Evolutionary conservation across 2,113 vertebrate genomes (phyloP).

Genomic region (Petroica traversi): DNA sequence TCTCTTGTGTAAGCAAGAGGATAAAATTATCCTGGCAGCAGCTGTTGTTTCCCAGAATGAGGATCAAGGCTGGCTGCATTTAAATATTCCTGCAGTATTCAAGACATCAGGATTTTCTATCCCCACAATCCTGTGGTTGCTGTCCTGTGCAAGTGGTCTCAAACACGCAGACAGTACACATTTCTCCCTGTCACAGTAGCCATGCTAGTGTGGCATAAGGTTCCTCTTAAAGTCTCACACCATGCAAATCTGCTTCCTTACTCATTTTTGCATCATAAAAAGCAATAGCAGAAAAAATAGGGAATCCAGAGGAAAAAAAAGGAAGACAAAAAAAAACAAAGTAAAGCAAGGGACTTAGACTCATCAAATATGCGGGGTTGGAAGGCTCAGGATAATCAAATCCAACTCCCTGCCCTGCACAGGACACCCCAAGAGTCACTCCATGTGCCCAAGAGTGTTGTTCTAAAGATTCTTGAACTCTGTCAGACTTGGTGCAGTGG

Average conservation of each 20-base stretch:
- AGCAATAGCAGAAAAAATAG: background rate
- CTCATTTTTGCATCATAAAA: background rate
- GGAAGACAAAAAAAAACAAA: background rate
- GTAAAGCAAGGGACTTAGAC: background rate
- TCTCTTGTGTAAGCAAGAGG: constrained; percentile 63
- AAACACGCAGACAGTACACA: background rate
- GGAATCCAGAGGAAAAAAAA: background rate
- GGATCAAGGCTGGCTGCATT: constrained; percentile 53
- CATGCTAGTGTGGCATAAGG: background rate
- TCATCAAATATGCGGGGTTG: background rate
- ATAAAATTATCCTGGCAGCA: constrained; percentile 67
- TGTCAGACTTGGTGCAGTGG: background rate
- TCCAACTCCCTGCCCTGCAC: background rate
- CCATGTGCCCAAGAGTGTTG: background rate
- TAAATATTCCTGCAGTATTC: constrained; percentile 23
- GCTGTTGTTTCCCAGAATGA: constrained; percentile 66
- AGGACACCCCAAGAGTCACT: background rate
- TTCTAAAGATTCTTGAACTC: background rate
- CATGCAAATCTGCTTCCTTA: background rate
- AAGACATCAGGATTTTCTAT: constrained; percentile 18
- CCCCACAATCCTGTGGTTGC: background rate
- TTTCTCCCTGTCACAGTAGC: background rate
- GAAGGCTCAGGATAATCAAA: background rate
- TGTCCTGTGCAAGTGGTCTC: background rate
- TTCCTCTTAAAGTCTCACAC: background rate